Evolutionary conservation across 2,113 vertebrate genomes (phyloP).

Genomic region (Mus pahari): DNA sequence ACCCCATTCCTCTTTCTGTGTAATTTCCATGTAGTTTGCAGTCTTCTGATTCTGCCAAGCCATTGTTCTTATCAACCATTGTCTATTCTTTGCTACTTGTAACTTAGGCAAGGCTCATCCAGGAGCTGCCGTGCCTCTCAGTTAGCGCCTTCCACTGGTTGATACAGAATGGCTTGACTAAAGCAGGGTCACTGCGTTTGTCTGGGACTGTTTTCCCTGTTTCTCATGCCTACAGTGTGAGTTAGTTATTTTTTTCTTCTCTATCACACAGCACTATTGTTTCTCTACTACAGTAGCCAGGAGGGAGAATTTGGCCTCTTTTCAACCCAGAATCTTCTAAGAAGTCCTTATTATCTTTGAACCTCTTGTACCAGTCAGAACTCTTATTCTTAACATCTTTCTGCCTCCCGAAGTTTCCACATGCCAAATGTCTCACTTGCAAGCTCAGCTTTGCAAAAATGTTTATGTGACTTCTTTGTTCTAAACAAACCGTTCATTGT

Average conservation of each 20-base stretch:
- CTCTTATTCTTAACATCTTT: slow-evolving; percentile 40
- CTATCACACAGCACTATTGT: neutral
- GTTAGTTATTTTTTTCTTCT: neutral
- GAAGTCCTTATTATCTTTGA: slow-evolving; percentile 1
- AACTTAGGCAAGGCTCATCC: slow-evolving; percentile 4
- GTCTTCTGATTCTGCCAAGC: slow-evolving; percentile 36
- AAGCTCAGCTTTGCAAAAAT: slow-evolving; percentile 48
- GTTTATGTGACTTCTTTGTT: slow-evolving; percentile 46
- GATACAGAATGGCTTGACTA: neutral
- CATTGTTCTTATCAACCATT: slow-evolving; percentile 53
- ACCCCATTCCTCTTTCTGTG: neutral
- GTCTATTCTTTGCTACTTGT: slow-evolving; percentile 20
- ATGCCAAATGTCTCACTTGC: slow-evolving; percentile 16
- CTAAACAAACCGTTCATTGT: slow-evolving; percentile 39
- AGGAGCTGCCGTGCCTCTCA: neutral
- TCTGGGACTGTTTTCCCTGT: slow-evolving; percentile 43
- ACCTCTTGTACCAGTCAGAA: neutral
- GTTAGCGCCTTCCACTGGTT: neutral
- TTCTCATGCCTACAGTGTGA: neutral
- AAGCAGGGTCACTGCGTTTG: neutral
- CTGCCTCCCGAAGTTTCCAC: neutral
- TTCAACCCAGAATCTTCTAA: slow-evolving; percentile 35
- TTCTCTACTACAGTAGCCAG: neutral
- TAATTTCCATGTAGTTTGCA: neutral
- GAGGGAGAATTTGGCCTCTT: neutral